Evolutionary conservation across 2,797 vertebrate genomes (phyloP).

Genomic region (Acestrorhynchus altus): DNA sequence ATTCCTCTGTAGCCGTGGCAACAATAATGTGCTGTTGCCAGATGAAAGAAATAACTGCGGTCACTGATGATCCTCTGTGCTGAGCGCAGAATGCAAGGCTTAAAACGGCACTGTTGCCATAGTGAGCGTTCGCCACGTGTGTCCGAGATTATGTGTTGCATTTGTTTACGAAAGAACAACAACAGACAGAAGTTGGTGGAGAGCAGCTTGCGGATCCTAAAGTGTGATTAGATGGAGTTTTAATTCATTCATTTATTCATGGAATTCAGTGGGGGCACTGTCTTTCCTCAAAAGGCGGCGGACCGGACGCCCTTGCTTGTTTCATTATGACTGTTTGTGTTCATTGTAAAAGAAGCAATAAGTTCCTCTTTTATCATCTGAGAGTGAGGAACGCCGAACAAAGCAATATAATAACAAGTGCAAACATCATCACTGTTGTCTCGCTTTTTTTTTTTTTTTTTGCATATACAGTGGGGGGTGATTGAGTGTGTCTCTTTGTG

Average conservation of each 20-base stretch:
- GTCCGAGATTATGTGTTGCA: constrained; percentile 68
- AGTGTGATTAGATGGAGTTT: constrained; percentile 80
- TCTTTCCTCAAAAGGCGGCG: constrained; percentile 71
- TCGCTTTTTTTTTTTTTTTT: constrained; percentile 62
- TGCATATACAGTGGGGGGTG: constrained; percentile 62
- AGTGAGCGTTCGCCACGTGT: constrained; percentile 64
- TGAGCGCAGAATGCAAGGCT: constrained; percentile 68
- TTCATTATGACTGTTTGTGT: constrained; percentile 77
- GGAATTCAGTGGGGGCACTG: constrained; percentile 76
- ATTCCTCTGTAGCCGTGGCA: constrained; percentile 58
- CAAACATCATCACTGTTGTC: constrained; percentile 66
- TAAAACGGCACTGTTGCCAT: constrained; percentile 71
- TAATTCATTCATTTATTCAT: constrained; percentile 85
- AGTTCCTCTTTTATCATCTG: constrained; percentile 71
- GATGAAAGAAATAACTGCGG: constrained; percentile 71
- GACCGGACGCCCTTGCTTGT: constrained; percentile 72
- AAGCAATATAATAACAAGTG: constrained; percentile 66
- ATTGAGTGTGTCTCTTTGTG: constrained; percentile 9
- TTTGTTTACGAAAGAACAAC: constrained; percentile 70
- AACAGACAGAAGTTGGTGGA: constrained; percentile 21
- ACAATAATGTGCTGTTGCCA: constrained; percentile 68
- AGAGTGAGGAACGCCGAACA: constrained; percentile 68
- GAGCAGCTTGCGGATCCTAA: constrained; percentile 62
- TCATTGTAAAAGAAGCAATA: constrained; percentile 76
- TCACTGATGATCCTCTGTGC: constrained; percentile 73